Percentiles rank a stretch among this genome's conserved stretches.
These are phyloP conservation scores for Heliconius sara DNA, from an alignment of 2,888 invertebrate genomes.

Conservation along the genomic window DNA sequence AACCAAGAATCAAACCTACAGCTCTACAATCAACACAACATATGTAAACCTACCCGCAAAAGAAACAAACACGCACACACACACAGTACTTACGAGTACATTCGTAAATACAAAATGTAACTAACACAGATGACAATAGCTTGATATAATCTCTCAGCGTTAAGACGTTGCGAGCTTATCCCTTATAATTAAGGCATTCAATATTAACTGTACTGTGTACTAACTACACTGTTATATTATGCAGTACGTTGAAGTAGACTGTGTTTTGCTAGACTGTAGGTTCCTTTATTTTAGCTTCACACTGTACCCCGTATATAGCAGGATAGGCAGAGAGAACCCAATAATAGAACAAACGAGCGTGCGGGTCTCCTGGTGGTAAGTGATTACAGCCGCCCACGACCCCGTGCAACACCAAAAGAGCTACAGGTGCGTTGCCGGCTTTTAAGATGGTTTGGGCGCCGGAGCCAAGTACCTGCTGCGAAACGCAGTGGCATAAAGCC, in stretches of 20 bases:
- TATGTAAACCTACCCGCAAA: neutral
- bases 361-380: no score
- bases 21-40: no score
- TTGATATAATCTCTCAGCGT: conserved; percentile 45
- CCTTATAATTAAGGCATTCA: conserved; percentile 58
- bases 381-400: no score
- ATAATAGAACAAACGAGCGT: no score
- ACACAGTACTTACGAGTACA: neutral
- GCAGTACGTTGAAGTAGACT: conserved; percentile 32
- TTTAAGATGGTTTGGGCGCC: no score
- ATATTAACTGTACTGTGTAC: conserved; percentile 53
- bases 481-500: no score
- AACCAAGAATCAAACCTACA: neutral
- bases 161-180: conserved; percentile 51
- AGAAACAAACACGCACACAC: neutral
- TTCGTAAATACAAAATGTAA: conserved; percentile 1
- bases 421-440: no score
- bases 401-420: no score
- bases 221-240: conserved; percentile 44
- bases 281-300: neutral
- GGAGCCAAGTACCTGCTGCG: no score
- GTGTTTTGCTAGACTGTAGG: conserved; percentile 18
- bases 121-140: conserved; percentile 29
- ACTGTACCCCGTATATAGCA: no score
- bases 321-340: no score